Conservation (phyloP, 35 echinoderm and acorn worm species). For the Strongylocentrotus purpuratus region DNA sequence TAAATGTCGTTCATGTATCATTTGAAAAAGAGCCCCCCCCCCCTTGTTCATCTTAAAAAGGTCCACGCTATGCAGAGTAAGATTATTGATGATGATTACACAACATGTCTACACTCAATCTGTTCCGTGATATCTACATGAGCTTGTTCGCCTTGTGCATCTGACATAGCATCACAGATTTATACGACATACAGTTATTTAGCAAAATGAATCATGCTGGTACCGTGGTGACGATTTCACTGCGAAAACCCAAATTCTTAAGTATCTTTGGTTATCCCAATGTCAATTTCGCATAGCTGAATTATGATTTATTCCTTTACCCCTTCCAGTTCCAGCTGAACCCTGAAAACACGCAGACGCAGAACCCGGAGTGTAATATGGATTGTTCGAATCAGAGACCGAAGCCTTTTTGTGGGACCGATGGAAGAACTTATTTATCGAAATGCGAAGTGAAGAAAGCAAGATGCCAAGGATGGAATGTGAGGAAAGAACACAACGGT, state of each 20-base stretch:
- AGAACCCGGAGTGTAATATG: constrained; percentile 48
- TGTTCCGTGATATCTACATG: too few species aligned
- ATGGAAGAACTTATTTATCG: constrained; percentile 88
- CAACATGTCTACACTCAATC: too few species aligned
- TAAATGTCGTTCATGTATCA: too few species aligned
- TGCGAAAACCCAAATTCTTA: too few species aligned
- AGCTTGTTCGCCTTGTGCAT: background rate
- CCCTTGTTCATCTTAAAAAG: too few species aligned
- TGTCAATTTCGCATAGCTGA: background rate
- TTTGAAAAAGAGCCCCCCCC: too few species aligned
- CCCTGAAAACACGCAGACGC: constrained; percentile 11
- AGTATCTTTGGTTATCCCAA: too few species aligned
- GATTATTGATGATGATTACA: too few species aligned
- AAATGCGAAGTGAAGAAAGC: constrained; percentile 82
- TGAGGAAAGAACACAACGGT: constrained; percentile 78
- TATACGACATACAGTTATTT: background rate
- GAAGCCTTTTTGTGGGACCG: constrained; percentile 76
- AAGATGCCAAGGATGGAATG: constrained; percentile 74
- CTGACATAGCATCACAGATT: background rate
- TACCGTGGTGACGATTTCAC: too few species aligned
- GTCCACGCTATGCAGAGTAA: too few species aligned
- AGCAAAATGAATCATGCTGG: background rate
- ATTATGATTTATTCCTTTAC: background rate
- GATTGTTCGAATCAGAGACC: constrained; percentile 71
- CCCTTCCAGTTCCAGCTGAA: constrained; percentile 27